Evolutionary conservation across 2,113 vertebrate genomes (phyloP), one percentile per base, ranked within the genome.

Genomic region (Labeo catla): DNA sequence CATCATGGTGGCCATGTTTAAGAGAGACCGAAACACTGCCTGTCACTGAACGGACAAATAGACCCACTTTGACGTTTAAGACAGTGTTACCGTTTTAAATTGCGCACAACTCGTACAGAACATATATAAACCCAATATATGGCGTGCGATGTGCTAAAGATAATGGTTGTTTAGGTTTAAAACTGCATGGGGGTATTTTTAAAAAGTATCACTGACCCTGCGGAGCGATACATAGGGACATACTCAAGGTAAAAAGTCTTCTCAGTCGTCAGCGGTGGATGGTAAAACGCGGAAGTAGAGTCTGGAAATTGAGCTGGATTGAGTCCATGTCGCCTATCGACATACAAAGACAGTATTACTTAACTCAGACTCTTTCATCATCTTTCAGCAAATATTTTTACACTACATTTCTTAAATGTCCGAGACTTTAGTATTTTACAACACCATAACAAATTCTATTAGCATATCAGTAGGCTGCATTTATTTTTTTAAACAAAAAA

Each of bases 1-100:
- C 94, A 94, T 95, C 94, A 95, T 93, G 95, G 95, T 95, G 94
- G 95, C 95, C 95, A 95, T 96, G 95, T 95, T 95, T 95, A 92
- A 93, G 91, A 93, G 91, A 90, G 93, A 95, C 95, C 95, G 92
- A 87, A 95, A 90, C 91, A 95, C 95, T 86, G 91, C 93, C 93
- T 95, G 94, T 94, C 93, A 95, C 90, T 89, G 89, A 91, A 86
- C 87, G 85, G 73, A 89, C 87, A 94, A 95, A 91, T 96, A 95
- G 95, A 91, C 66, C 95, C 92, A 21, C 21, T 52, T 74, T 83
- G 47, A 89, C 74, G 36, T 70, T 61, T 36, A 15, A 23, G 10
- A 2, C 45, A n/a, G 6, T 21, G 1, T 2, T 19, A 0, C 13
- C 9, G n/a, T 66, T 50, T 28, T 50, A 76, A 86, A 83, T 39